phyloP scores from a whole-genome alignment of 23 tunicate genomes.

The Styela clava region DNA sequence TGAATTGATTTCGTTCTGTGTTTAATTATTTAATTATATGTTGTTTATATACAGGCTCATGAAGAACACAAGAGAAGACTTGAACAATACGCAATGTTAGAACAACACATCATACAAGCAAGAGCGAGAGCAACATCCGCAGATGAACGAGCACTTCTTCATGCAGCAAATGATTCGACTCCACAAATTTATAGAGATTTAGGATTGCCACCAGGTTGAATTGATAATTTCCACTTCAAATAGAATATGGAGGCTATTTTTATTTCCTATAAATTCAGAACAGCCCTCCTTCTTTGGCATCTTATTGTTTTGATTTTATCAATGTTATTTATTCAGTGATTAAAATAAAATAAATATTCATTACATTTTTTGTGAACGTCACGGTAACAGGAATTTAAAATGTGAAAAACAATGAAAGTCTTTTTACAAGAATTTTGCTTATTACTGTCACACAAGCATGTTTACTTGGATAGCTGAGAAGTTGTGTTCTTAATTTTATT shows the following conservation, averaged over 20 bases:
- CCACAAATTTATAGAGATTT: conserved; percentile 39
- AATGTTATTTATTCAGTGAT: too few relatives aligned
- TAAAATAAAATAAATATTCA: too few relatives aligned
- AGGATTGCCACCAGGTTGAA: conserved; percentile 68
- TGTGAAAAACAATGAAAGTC: too few relatives aligned
- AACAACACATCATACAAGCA: conserved; percentile 68
- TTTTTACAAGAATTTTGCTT: too few relatives aligned
- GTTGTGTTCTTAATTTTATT: too few relatives aligned
- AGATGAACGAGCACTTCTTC: conserved; percentile 55
- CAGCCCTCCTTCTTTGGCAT: not conserved
- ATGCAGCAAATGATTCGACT: conserved; percentile 29
- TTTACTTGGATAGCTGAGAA: too few relatives aligned
- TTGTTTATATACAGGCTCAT: conserved; percentile 40
- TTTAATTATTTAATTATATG: too few relatives aligned
- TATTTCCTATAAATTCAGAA: not conserved
- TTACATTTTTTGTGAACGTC: too few relatives aligned
- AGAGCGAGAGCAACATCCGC: conserved; percentile 61
- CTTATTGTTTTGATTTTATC: not conserved
- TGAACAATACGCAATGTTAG: conserved; percentile 54
- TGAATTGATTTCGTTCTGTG: too few relatives aligned
- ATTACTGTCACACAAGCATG: too few relatives aligned
- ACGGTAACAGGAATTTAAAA: too few relatives aligned
- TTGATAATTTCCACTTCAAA: not conserved
- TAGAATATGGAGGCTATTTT: not conserved
- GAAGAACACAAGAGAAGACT: conserved; percentile 48